A percentile compares a stretch with the other conserved stretches of the same genome.
Evolutionary conservation across 2,888 invertebrate species (phyloP).

Genomic region (Geophilus truncorum): DNA sequence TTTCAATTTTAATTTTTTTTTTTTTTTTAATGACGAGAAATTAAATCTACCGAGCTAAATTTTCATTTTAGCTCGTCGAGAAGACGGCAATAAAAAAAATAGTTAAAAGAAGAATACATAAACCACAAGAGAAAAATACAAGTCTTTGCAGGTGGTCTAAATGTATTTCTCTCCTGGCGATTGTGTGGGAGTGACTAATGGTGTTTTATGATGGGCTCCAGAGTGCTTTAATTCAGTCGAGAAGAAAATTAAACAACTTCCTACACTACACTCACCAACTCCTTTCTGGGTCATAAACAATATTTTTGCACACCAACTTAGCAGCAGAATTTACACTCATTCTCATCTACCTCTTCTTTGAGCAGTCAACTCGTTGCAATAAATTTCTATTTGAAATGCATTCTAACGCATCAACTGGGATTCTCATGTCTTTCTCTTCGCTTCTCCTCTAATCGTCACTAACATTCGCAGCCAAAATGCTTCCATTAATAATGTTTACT

Average conservation of each 20-base stretch:
- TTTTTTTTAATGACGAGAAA: too few species aligned
- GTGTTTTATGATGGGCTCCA: slow-evolving; percentile 22
- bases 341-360: neutral
- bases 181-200: slow-evolving; percentile 24
- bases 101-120: slow-evolving; percentile 1
- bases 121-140: slow-evolving; percentile 25
- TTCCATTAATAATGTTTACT: too few species aligned
- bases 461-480: neutral
- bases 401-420: neutral
- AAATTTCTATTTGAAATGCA: neutral
- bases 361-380: neutral
- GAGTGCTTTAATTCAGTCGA: slow-evolving; percentile 23
- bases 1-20: neutral
- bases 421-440: neutral
- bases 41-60: too few species aligned
- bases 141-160: slow-evolving; percentile 12
- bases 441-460: neutral
- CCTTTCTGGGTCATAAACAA: slow-evolving; percentile 21
- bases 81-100: neutral
- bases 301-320: slow-evolving; percentile 18
- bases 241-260: slow-evolving; percentile 27
- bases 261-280: slow-evolving; percentile 9
- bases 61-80: neutral
- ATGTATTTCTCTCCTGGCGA: slow-evolving; percentile 24
- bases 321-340: neutral